Percentiles rank a stretch among this genome's conserved stretches.
phyloP scores from a whole-genome alignment of 2,113 vertebrate genomes.

The Albula goreensis region DNA sequence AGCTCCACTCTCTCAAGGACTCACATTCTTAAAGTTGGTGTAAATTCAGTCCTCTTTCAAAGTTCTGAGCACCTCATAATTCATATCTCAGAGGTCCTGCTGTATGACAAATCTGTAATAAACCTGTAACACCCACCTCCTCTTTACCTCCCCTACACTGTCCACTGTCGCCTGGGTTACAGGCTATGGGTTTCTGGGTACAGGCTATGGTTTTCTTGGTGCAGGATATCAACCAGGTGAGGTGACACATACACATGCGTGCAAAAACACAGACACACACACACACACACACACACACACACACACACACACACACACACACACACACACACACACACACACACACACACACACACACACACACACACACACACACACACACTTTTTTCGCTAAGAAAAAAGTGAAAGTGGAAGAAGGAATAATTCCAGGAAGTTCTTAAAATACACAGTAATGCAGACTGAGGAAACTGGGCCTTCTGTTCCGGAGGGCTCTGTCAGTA shows the following conservation, averaged over 20 bases:
- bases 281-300: background rate
- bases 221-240: slow-evolving; percentile 47
- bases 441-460: background rate
- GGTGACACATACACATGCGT: background rate
- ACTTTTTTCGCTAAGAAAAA: background rate
- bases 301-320: background rate
- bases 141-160: background rate
- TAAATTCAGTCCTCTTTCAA: too few species aligned
- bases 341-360: background rate
- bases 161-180: background rate
- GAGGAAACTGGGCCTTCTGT: background rate
- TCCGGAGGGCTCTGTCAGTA: background rate
- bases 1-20: too few species aligned
- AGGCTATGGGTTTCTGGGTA: slow-evolving; percentile 39
- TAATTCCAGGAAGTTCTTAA: too few species aligned
- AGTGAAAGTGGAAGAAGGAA: too few species aligned
- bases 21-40: too few species aligned
- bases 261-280: background rate
- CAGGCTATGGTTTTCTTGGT: slow-evolving; percentile 39
- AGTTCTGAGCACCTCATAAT: too few species aligned
- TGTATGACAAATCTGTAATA: too few species aligned
- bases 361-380: background rate
- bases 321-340: background rate
- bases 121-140: background rate
- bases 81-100: too few species aligned